A percentile compares a stretch with the other conserved stretches of the same genome.
Evolutionary conservation across 1,140 invertebrate species (phyloP).

Genomic region (Drosophila chauvacae): DNA sequence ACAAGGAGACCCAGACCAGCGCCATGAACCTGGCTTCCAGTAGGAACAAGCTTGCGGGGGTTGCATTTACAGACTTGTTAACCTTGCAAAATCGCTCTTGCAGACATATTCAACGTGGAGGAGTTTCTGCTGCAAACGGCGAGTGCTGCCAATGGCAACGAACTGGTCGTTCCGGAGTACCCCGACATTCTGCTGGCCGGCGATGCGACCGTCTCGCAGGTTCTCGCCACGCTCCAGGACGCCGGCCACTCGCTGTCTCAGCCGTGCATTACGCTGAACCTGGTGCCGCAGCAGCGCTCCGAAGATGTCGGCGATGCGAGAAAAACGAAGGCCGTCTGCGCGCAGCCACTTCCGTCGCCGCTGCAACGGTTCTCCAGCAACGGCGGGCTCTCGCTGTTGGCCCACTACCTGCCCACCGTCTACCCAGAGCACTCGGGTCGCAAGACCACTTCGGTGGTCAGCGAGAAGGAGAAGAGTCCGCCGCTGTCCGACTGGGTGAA

Average conservation of each 20-base stretch:
- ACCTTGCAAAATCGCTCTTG: neutral
- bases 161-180: constrained; percentile 83
- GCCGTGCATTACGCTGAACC: constrained; percentile 85
- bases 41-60: constrained; percentile 12
- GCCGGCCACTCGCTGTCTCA: constrained; percentile 86
- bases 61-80: neutral
- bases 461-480: constrained; percentile 85
- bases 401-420: constrained; percentile 93
- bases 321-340: constrained; percentile 65
- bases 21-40: constrained; percentile 56
- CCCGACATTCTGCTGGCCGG: constrained; percentile 86
- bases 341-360: constrained; percentile 84
- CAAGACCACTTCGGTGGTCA: constrained; percentile 81
- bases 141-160: constrained; percentile 50
- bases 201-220: constrained; percentile 87
- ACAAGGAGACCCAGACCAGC: constrained; percentile 72
- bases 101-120: constrained; percentile 73
- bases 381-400: constrained; percentile 94
- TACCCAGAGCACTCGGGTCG: constrained; percentile 89
- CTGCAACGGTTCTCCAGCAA: constrained; percentile 93
- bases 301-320: constrained; percentile 52
- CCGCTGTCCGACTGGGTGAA: constrained; percentile 92
- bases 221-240: constrained; percentile 86
- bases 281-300: constrained; percentile 48
- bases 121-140: constrained; percentile 69